phyloP scores from a whole-genome alignment of 2,797 vertebrate genomes.

The Myripristis murdjan region DNA sequence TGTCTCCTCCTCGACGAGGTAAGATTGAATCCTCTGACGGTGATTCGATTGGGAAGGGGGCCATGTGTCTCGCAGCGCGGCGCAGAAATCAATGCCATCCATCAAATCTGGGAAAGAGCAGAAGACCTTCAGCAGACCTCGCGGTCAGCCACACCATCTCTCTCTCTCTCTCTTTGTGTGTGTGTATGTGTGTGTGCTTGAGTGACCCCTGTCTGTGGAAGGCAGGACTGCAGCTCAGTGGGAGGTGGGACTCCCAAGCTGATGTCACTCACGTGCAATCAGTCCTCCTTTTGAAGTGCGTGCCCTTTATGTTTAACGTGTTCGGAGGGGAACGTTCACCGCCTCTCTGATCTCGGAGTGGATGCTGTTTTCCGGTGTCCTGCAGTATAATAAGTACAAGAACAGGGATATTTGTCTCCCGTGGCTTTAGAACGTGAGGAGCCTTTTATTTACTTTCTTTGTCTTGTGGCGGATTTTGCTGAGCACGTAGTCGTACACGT shows the following conservation, averaged over 20 bases:
- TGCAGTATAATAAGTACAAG: conserved; percentile 2
- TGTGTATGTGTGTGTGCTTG: conserved; percentile 2
- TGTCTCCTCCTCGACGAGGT: conserved; percentile 9
- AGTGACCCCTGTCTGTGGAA: conserved; percentile 50
- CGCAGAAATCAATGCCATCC: conserved; percentile 48
- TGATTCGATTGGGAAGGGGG: conserved; percentile 54
- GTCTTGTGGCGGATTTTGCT: too few relatives aligned
- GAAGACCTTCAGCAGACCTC: conserved; percentile 19
- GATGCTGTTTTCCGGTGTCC: conserved; percentile 21
- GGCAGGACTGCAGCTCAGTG: conserved; percentile 33
- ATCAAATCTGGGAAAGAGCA: conserved; percentile 39
- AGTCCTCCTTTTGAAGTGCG: conserved; percentile 37
- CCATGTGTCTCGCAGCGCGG: conserved; percentile 18
- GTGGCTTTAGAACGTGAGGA: not conserved
- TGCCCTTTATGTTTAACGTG: conserved; percentile 33
- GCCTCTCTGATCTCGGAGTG: conserved; percentile 5
- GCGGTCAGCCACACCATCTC: not conserved
- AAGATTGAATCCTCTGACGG: conserved; percentile 48
- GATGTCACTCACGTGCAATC: conserved; percentile 61
- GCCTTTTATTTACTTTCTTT: too few relatives aligned
- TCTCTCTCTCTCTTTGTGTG: too few relatives aligned
- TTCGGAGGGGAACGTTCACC: conserved; percentile 27
- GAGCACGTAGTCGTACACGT: too few relatives aligned
- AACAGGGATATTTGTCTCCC: conserved; percentile 7
- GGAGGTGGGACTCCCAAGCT: conserved; percentile 12